Evolutionary conservation across 2,888 invertebrate genomes (phyloP), one percentile per base, ranked within the genome.

Genomic region (Drosophila sordidapex): DNA sequence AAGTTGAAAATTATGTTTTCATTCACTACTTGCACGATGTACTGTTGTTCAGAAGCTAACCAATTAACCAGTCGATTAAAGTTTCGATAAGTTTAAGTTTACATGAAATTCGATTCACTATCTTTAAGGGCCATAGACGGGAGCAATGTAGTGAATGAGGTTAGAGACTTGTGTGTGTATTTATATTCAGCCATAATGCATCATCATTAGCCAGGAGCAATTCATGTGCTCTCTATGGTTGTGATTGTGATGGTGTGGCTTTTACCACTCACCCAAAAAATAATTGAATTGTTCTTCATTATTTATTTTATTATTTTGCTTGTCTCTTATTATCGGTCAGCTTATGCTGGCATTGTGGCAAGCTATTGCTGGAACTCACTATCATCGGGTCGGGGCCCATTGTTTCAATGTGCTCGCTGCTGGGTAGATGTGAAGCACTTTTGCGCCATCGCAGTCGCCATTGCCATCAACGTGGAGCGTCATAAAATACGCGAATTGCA

Each of bases 401-500:
- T 80, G 87, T 72, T 80, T 73, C 75, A 72, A 68, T 62, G 46
- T 56, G 25, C 67, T 29, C 56, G 51, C n/a, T 38, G 13, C 38
- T 54, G 69, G 61, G 38, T 46, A 70, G 64, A 66, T 61, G 51
- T 66, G 85, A 79, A 90, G 89, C 85, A 86, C 85, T 86, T 86
- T 86, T 87, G 90, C 43, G 90, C 82, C 75, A 79, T 57, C 31
- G 57, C 61, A 25, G 6, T 66, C 33, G 76, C 76, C 76, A 60
- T 71, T 46, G 78, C 78, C 90, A 86, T 89, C 90, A 90, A 89
- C 88, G 74, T 88, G 85, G 76, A 89, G 90, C 89, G 75, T 90
- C 91, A 89, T 91, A 88, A 88, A 91, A 91, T 91, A 87, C 88
- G 91, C 91, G 88, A 89, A 89, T 89, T 91, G 91, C 88, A 89